phyloP scores from a whole-genome alignment of 2,888 invertebrate species.

The Villa cingulata region DNA sequence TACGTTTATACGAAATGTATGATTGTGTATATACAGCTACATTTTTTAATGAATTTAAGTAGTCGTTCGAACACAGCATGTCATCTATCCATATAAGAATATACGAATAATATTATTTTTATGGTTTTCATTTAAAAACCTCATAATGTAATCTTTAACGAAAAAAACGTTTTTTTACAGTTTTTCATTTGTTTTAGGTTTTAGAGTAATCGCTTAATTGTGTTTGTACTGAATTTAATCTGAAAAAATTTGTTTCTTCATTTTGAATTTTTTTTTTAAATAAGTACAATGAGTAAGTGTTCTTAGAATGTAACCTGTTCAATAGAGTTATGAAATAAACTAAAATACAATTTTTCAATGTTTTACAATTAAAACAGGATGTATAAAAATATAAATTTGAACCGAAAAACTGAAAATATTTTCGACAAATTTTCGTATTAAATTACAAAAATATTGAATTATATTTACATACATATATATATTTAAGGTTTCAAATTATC shows the following conservation, averaged over 20 bases:
- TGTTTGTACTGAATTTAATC: too few species aligned
- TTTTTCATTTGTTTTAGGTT: neutral
- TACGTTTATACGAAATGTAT: too few species aligned
- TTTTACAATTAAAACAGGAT: too few species aligned
- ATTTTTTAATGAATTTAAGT: too few species aligned
- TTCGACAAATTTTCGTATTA: neutral
- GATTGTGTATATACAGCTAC: too few species aligned
- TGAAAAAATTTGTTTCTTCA: too few species aligned
- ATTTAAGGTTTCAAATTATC: neutral
- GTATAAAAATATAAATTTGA: too few species aligned
- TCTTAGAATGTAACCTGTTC: neutral
- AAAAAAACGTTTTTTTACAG: neutral
- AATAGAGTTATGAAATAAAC: neutral
- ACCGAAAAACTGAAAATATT: neutral
- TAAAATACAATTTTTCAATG: too few species aligned
- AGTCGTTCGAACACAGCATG: too few species aligned
- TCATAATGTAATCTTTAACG: neutral
- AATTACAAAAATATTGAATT: neutral
- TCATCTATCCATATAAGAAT: neutral
- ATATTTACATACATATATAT: too few species aligned
- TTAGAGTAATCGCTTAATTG: too few species aligned
- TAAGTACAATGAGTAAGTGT: too few species aligned
- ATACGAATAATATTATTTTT: neutral
- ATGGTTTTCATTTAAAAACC: neutral
- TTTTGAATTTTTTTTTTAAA: neutral